Evolutionary conservation across 2,888 invertebrate genomes (phyloP), one percentile per base, ranked within the genome.

Genomic region (Ariolimax columbianus): DNA sequence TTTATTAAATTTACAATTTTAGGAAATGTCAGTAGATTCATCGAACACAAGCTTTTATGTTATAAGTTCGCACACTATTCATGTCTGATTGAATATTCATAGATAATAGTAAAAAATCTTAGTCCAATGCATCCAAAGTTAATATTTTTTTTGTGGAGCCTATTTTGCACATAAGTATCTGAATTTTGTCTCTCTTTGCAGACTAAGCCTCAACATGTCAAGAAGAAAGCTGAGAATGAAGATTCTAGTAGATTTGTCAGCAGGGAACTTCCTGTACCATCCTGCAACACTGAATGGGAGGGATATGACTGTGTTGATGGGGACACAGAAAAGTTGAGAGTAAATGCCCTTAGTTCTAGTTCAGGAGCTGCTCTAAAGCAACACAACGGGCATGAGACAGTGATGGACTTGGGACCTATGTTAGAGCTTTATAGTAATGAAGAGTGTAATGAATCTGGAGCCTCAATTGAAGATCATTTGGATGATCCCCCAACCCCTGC

Each of bases 181-280:
- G 23, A 66, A 3, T 66, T 30, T 66, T 66, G 17, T 14, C 14
- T 33, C 2, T 66, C 23, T 30, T 68, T 73, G 51, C 77, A 85
- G 85, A 85, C 85, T 70, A 85, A 85, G 68, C 85, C 85, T 59
- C 85, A 85, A 30, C 85, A 85, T 77, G 82, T 85, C n/a, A 82
- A 81, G 59, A 85, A 82, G 82, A 85, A 85, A 85, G 82, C 77
- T 68, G 85, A 77, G 55, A 77, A 77, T 51, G 75, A 77, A 23
- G 51, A 70, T 38, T 26, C 68, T 55, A 19, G n/a, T 26, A 55
- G 51, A 33, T 23, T 36, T 11, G 14, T 36, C 14, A 51, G 36
- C 55, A 51, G n/a, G 23, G 72, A 81, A 68, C 6, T 47, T 19
- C 26, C 2, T 30, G 43, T 26, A 19, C 30, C 55, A 55, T 19